Base-by-base conservation (phyloP, 2,888 invertebrate species). In the Diloba caeruleocephala region DNA sequence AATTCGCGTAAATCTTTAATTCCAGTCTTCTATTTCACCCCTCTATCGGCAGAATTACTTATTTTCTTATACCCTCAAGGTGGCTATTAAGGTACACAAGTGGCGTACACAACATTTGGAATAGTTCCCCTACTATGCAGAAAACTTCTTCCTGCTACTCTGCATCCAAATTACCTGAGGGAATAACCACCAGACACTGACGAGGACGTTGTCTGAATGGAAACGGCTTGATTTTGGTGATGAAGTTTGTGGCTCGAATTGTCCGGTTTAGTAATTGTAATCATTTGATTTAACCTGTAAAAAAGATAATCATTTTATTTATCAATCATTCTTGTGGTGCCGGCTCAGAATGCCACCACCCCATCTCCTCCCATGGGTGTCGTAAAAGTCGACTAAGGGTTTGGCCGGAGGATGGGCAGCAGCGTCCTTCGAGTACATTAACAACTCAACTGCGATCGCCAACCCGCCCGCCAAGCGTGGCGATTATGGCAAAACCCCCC, bases 121-220 rank as follows among this genome's bases (percentile, higher is more conserved):
- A 84, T 82, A 85, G 87, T 88, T 84, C 84, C 85, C 85, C 84
- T 73, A 77, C 72, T 83, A 82, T 88, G 86, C 86, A 85, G 82
- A 78, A 81, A 90, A 90, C 86, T 90, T 88, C 84, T 82, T 83
- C 85, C 79, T 73, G 79, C 81, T 72, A 79, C 79, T 81, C 81
- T 84, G 89, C 89, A 89, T 88, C 77, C 74, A 78, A 89, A 91
- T 89, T 85, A 87, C 91, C 89, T 84, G 67, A 45, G 84, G 88
- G 88, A 82, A 79, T 84, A 78, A 55, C 65, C 55, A 58, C 45
- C 37, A 55, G 49, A 62, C 51, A 17, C 13, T 10, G 21, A 13
- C 41, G 2, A 8, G 33, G 58, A 71, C 28, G 3, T 45, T 2
- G 8, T 14, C 12, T 3, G 2, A 41, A 54, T 76, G 61, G 79